Conservation (phyloP, 2,113 vertebrate species). For the Dasyprocta punctata region DNA sequence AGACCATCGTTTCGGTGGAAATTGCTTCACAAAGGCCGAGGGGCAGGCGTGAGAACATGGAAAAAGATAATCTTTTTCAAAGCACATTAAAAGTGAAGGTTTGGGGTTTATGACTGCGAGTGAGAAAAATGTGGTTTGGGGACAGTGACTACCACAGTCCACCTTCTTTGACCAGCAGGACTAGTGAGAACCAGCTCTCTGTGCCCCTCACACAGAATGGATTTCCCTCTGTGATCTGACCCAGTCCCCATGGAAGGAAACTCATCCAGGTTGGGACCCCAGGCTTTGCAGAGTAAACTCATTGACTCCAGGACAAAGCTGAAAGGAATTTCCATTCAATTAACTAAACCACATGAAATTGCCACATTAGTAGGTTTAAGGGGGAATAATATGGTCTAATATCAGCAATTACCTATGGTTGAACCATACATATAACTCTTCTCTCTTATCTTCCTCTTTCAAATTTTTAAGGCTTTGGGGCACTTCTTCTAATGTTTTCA, state of each 20-base stretch:
- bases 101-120: slow-evolving; percentile 3
- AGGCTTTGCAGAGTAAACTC: neutral
- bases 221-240: neutral
- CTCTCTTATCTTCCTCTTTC: neutral
- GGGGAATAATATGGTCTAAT: neutral
- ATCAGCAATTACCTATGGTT: neutral
- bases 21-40: slow-evolving; percentile 83
- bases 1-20: slow-evolving; percentile 85
- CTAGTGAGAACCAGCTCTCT: fast-evolving
- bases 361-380: neutral
- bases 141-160: neutral
- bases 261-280: neutral
- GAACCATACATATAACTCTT: neutral
- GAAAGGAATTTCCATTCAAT: neutral
- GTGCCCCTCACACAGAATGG: neutral
- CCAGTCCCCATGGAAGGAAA: neutral
- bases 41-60: slow-evolving; percentile 70
- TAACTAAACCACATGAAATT: neutral
- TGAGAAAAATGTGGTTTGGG: slow-evolving; percentile 33
- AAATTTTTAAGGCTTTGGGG: neutral
- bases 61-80: slow-evolving; percentile 81
- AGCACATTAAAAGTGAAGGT: slow-evolving; percentile 70
- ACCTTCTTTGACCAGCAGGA: neutral
- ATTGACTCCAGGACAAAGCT: neutral
- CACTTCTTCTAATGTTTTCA: neutral